Percentiles rank a stretch among this genome's conserved stretches.
Evolutionary conservation across 2,797 vertebrate genomes (phyloP).

Genomic region (Channallabes apus): DNA sequence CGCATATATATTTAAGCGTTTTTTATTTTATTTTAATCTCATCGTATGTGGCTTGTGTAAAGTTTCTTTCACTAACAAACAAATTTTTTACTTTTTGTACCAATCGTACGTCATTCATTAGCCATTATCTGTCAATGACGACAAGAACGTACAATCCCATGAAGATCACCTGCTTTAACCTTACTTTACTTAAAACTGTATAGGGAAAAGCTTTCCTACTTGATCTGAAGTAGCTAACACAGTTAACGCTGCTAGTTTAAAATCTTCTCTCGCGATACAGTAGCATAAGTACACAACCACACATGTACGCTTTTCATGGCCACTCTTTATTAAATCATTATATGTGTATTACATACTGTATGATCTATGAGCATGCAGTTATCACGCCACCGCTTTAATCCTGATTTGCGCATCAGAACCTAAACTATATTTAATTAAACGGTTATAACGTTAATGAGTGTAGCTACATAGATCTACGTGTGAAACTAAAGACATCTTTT

Average conservation of each 20-base stretch:
- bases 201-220: neutral
- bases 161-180: neutral
- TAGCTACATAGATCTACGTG: neutral
- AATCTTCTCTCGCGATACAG: too few relatives aligned
- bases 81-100: too few relatives aligned
- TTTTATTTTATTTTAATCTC: too few relatives aligned
- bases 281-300: neutral
- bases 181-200: neutral
- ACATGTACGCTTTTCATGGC: neutral
- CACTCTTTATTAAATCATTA: neutral
- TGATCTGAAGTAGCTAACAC: neutral
- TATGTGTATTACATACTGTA: too few relatives aligned
- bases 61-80: too few relatives aligned
- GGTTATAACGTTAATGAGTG: neutral
- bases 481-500: too few relatives aligned
- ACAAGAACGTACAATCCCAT: neutral
- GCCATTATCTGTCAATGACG: neutral
- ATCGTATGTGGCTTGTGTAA: too few relatives aligned
- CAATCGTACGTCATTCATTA: neutral
- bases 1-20: too few relatives aligned
- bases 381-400: too few relatives aligned
- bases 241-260: neutral
- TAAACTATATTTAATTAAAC: too few relatives aligned
- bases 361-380: too few relatives aligned
- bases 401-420: too few relatives aligned